Base-by-base conservation (phyloP, 1,140 invertebrate genomes). In the Tetramorium simillimum region DNA sequence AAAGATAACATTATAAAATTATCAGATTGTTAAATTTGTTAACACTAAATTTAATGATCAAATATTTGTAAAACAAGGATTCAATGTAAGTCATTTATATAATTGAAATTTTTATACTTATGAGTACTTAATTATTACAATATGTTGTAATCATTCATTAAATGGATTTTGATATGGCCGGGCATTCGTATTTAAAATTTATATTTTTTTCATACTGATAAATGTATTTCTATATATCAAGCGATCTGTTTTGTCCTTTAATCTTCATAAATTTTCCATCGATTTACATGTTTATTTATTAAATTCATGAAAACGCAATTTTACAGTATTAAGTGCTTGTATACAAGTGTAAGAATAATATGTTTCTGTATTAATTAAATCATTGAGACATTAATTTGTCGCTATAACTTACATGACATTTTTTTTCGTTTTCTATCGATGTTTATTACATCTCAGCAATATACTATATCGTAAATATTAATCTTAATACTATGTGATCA, bases 241-340 rank as follows among this genome's bases (percentile, higher is more conserved):
- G 5, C 9, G 33, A 7, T 53, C 67, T 53, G n/a, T 33, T 37
- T 37, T 43, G 10, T 24, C 3, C 63, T 51, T 33, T 18, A n/a
- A 69, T 24, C 10, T 51, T 49, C 28, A 33, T 65, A 43, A 18
- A 40, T 51, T 76, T 63, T 76, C 0, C 3, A 28, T 72, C 14
- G 3, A 0, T 51, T 85, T 85, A 6, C 12, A 7, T 4, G 12
- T 51, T 76, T 76, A 85, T 85, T 75, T 76, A 76, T 73, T 85
- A 85, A 53, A 62, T 63, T 16, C 6, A 63, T 62, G 5, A 37
- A 53, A 51, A 43, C 37, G 9, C 18, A 60, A 63, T 72, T 65
- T 51, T 85, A 37, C 14, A 82, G 3, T 43, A 81, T 40, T 75
- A 75, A 53, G 21, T 49, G 49, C 18, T 85, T 60, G 33, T 10